Evolutionary conservation across 2,888 invertebrate genomes (phyloP).

Genomic region (Sepiola atlantica): DNA sequence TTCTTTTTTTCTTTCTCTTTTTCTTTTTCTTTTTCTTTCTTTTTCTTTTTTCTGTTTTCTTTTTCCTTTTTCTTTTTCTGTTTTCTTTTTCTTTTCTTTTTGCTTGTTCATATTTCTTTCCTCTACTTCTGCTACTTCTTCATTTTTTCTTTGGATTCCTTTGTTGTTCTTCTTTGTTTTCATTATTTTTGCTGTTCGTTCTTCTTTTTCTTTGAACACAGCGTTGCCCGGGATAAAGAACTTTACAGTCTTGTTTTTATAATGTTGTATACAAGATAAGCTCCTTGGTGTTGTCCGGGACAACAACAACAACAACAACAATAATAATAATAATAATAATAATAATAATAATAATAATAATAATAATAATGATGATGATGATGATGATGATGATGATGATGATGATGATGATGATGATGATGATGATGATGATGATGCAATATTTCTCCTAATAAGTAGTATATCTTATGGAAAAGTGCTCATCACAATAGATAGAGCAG

Average conservation of each 20-base stretch:
- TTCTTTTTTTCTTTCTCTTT: not conserved
- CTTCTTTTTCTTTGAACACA: not conserved
- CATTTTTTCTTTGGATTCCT: not conserved
- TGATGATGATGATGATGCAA: no score
- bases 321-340: not conserved
- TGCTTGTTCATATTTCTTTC: not conserved
- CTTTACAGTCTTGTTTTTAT: no score
- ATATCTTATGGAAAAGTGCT: no score
- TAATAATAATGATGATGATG: not conserved
- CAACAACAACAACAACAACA: no score
- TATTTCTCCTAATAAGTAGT: no score
- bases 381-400: not conserved
- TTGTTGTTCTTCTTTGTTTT: not conserved
- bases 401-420: slow-evolving; percentile 32
- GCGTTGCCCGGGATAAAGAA: no score
- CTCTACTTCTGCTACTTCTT: not conserved
- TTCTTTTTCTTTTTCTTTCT: not conserved
- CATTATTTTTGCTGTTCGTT: not conserved
- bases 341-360: not conserved
- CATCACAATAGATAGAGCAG: no score
- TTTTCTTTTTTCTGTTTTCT: not conserved
- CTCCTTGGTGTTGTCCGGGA: no score
- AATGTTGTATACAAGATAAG: no score
- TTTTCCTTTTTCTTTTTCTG: not conserved
- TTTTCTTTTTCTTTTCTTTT: not conserved